phyloP scores from a whole-genome alignment of 2,888 invertebrate species.

The Malachius bipustulatus region DNA sequence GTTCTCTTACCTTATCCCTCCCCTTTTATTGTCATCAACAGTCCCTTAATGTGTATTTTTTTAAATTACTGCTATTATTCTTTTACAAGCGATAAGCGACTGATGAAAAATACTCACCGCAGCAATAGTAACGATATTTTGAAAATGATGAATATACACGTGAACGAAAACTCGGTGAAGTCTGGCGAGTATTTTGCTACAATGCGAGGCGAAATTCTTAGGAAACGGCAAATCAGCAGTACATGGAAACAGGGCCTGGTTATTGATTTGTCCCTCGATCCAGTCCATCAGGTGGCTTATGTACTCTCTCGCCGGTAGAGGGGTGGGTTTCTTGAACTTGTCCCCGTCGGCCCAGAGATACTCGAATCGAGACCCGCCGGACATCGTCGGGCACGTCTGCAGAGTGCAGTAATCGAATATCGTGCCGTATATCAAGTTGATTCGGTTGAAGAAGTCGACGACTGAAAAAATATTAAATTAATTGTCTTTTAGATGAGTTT shows the following conservation, averaged over 20 bases:
- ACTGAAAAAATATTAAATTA: constrained; percentile 51
- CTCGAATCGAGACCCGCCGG: constrained; percentile 78
- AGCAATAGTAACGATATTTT: constrained; percentile 72
- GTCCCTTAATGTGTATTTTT: too few relatives aligned
- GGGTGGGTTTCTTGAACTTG: constrained; percentile 65
- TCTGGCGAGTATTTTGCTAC: constrained; percentile 78
- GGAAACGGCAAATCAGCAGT: constrained; percentile 80
- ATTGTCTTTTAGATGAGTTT: too few relatives aligned
- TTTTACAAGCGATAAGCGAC: too few relatives aligned
- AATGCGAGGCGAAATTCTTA: constrained; percentile 62
- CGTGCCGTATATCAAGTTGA: constrained; percentile 85
- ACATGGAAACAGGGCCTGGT: constrained; percentile 75
- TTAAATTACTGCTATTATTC: too few relatives aligned
- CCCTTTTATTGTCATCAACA: too few relatives aligned
- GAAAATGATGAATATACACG: constrained; percentile 91
- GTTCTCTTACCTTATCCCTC: too few relatives aligned
- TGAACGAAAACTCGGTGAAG: constrained; percentile 86
- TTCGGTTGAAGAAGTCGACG: constrained; percentile 88
- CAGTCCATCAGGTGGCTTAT: constrained; percentile 80
- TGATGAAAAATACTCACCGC: constrained; percentile 55
- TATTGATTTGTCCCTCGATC: constrained; percentile 83
- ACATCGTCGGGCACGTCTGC: constrained; percentile 79
- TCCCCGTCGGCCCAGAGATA: constrained; percentile 85
- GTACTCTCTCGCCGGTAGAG: constrained; percentile 73
- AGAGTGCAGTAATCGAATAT: constrained; percentile 76